These are phyloP conservation scores for Trididemnum clinides DNA, from an alignment of 23 tunicate species.

Conservation along the genomic window DNA sequence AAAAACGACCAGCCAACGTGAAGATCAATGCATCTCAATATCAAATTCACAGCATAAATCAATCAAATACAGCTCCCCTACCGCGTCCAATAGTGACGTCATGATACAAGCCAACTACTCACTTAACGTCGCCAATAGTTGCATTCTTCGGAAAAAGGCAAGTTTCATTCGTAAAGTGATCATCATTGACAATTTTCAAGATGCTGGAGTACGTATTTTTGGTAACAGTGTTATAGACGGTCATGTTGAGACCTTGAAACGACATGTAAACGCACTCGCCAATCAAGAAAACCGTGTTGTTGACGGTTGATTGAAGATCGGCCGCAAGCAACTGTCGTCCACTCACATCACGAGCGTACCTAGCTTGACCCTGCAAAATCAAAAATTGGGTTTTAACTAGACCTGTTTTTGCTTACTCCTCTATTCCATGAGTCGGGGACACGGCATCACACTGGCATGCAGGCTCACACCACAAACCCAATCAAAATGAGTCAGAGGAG, in stretches of 20 bases:
- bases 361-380: too few species aligned
- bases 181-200: background rate
- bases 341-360: background rate
- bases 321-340: conserved; percentile 38
- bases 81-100: too few species aligned
- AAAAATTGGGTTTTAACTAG: too few species aligned
- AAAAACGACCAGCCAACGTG: too few species aligned
- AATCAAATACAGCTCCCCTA: too few species aligned
- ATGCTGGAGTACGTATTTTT: background rate
- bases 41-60: too few species aligned
- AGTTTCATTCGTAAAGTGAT: background rate
- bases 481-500: too few species aligned
- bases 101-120: background rate
- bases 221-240: background rate
- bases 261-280: conserved; percentile 38
- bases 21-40: too few species aligned
- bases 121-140: background rate
- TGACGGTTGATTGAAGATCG: background rate
- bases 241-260: conserved; percentile 14
- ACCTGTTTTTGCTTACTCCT: too few species aligned
- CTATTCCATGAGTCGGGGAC: background rate
- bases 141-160: background rate
- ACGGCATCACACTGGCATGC: background rate
- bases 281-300: background rate
- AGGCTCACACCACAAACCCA: background rate